Evolutionary conservation across 2,113 vertebrate genomes (phyloP).

Genomic region (Terrapene triunguis): DNA sequence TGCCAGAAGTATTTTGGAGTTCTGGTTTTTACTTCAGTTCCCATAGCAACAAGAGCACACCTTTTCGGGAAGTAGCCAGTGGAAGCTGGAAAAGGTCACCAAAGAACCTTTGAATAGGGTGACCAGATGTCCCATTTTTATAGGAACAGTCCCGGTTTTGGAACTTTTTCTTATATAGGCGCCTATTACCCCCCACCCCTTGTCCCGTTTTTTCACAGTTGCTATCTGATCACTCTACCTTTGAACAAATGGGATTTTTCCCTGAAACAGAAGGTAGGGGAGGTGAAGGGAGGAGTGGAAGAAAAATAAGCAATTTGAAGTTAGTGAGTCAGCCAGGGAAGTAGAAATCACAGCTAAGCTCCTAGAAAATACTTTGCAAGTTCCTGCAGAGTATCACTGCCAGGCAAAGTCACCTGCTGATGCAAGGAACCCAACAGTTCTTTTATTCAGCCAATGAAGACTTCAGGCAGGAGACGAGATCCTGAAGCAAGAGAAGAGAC

Average conservation of each 20-base stretch:
- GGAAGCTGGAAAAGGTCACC: neutral
- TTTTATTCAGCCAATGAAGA: neutral
- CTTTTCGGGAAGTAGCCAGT: neutral
- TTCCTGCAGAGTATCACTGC: neutral
- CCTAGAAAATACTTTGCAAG: conserved; percentile 12
- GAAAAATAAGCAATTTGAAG: neutral
- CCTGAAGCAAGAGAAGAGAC: neutral
- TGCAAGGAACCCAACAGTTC: neutral
- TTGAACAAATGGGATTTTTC: neutral
- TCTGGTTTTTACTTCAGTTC: conserved; percentile 24
- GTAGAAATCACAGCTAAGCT: neutral
- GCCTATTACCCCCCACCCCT: too few species aligned
- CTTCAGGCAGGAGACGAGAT: neutral
- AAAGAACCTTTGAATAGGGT: neutral
- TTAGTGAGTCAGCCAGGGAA: neutral
- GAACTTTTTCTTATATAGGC: too few species aligned
- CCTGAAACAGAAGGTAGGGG: neutral
- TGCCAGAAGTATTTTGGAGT: neutral
- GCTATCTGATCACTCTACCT: neutral
- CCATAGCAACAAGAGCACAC: neutral
- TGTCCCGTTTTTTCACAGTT: too few species aligned
- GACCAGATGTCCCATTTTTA: too few species aligned
- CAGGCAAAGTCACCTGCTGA: neutral
- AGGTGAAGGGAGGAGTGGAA: neutral
- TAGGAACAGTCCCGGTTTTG: too few species aligned